These are phyloP conservation scores for Danaus melanippus DNA, from an alignment of 1,140 invertebrate genomes.

Conservation along the genomic window DNA sequence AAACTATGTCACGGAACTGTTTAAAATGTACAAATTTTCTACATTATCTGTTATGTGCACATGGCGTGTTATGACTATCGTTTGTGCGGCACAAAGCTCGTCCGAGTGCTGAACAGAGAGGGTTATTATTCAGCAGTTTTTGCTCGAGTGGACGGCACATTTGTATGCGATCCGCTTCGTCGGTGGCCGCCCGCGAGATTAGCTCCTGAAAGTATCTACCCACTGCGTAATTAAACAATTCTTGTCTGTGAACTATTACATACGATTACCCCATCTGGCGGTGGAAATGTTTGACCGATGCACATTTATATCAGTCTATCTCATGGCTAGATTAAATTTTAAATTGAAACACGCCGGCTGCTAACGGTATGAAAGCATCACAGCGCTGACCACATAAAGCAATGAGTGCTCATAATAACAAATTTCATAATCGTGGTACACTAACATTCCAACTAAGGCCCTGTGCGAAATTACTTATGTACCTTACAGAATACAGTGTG, in stretches of 20 bases:
- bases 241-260: slow-evolving; percentile 38
- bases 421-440: slow-evolving; percentile 37
- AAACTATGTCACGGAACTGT: no score
- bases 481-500: slow-evolving; percentile 27
- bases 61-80: slow-evolving; percentile 41
- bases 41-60: slow-evolving; percentile 33
- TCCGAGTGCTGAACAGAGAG: slow-evolving; percentile 36
- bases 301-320: slow-evolving; percentile 12
- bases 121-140: slow-evolving; percentile 62
- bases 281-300: slow-evolving; percentile 9
- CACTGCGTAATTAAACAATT: slow-evolving; percentile 57
- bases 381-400: slow-evolving; percentile 21
- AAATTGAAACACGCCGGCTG: slow-evolving; percentile 23
- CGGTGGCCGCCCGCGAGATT: slow-evolving; percentile 49
- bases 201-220: slow-evolving; percentile 35
- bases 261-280: slow-evolving; percentile 18
- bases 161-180: slow-evolving; percentile 61
- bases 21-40: slow-evolving; percentile 1
- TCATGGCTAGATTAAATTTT: slow-evolving; percentile 22
- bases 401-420: slow-evolving; percentile 28
- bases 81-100: slow-evolving; percentile 41
- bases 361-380: slow-evolving; percentile 15
- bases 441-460: slow-evolving; percentile 23
- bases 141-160: slow-evolving; percentile 42
- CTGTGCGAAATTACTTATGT: slow-evolving; percentile 46